Conservation (phyloP, 2,888 invertebrate species). For the Lymantria monacha region DNA sequence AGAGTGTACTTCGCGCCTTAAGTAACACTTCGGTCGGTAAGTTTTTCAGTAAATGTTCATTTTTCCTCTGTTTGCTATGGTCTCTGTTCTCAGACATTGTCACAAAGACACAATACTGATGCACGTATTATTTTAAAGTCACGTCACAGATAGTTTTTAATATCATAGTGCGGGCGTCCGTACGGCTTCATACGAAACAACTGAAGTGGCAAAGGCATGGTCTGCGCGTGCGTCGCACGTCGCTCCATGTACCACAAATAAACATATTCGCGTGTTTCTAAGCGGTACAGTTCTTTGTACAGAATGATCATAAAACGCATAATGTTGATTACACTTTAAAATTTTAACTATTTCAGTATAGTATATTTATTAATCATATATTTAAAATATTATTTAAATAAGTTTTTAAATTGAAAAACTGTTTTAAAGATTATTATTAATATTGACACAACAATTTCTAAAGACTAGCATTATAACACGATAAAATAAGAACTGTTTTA, state of each 20-base stretch:
- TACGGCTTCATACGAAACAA: slow-evolving; percentile 56
- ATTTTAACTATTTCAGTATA: slow-evolving; percentile 1
- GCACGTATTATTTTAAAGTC: slow-evolving; percentile 38
- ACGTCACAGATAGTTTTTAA: slow-evolving; percentile 28
- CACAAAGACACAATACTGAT: slow-evolving; percentile 18
- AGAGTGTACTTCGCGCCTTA: slow-evolving; percentile 72
- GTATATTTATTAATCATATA: slow-evolving; percentile 5
- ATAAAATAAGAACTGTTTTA: no score
- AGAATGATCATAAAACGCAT: slow-evolving; percentile 21
- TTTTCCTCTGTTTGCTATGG: slow-evolving; percentile 58
- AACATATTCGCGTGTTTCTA: slow-evolving; percentile 62
- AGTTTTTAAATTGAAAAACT: no score
- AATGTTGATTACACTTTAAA: slow-evolving; percentile 18
- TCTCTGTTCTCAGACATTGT: slow-evolving; percentile 72
- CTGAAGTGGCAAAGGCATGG: slow-evolving; percentile 64
- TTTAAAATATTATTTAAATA: neutral
- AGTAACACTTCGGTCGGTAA: slow-evolving; percentile 71
- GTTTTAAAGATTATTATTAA: no score
- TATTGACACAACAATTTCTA: no score
- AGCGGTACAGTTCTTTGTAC: slow-evolving; percentile 37
- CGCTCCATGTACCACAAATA: slow-evolving; percentile 72
- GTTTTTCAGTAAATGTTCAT: slow-evolving; percentile 71
- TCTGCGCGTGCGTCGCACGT: slow-evolving; percentile 66
- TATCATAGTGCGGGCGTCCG: slow-evolving; percentile 53
- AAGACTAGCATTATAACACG: no score